Evolutionary conservation across 2,888 invertebrate genomes (phyloP).

Genomic region (Linyphia triangularis): DNA sequence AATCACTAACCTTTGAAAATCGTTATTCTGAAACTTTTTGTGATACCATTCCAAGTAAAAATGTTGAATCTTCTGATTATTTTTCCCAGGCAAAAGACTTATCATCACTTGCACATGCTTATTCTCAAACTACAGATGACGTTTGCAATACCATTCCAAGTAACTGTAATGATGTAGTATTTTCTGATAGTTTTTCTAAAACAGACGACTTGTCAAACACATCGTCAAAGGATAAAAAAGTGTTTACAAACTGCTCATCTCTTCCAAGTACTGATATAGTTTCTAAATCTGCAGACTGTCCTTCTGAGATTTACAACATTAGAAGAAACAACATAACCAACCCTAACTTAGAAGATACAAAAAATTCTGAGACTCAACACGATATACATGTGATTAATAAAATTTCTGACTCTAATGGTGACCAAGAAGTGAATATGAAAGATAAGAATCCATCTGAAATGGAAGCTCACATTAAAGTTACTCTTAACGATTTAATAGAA

Average conservation of each 20-base stretch:
- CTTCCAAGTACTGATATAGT: not conserved
- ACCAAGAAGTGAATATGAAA: not conserved
- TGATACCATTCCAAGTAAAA: no score
- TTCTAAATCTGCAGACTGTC: not conserved
- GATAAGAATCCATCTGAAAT: not conserved
- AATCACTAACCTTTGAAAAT: no score
- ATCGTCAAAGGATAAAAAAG: not conserved
- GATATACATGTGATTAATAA: not conserved
- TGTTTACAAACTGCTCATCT: not conserved
- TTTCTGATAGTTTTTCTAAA: not conserved
- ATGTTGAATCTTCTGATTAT: no score
- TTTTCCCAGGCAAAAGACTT: no score
- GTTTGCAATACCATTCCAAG: not conserved
- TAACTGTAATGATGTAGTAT: not conserved
- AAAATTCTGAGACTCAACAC: not conserved
- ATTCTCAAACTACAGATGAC: not conserved
- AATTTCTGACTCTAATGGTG: not conserved
- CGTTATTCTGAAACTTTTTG: no score
- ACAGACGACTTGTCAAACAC: not conserved
- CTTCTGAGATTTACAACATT: not conserved
- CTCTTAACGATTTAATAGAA: conserved; percentile 24
- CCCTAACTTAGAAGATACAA: not conserved
- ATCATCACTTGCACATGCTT: not conserved
- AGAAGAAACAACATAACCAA: not conserved
- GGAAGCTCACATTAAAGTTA: not conserved